Base-by-base conservation (phyloP, 2,888 invertebrate species). In the Brachyopa scutellaris region DNA sequence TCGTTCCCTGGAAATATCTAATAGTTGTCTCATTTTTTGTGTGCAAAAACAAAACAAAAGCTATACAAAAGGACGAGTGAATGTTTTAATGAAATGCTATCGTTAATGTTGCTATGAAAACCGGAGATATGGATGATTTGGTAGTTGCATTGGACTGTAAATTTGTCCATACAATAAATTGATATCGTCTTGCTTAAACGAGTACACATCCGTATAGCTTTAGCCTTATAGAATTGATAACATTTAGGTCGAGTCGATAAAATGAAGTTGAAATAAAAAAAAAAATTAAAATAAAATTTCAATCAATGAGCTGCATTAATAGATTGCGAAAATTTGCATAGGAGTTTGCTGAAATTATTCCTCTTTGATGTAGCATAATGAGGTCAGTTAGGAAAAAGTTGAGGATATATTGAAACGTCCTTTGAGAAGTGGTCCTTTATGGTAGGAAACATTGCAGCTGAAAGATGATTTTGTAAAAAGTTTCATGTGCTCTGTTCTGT, bases 271-370 rank as follows among this genome's bases (percentile, higher is more conserved):
- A 36, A 6, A 36, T 7, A 23, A 21, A 51, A 49, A 40, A 15
- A 21, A 21, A 21, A 23, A 49, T 29, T 51, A 51, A 49, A 40
- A 15, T 11, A 21, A 21, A 23, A 49, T 29, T 51, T 19, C n/a
- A n/a, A 49, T 53, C 40, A 21, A 53, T 31, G 13, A 29, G 13
- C 8, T 53, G 66, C 31, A 40, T 66, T 53, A 31, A 66, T 66
- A 31, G 66, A 66, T 66, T 51, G 31, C 31, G 31, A 2, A 53
- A 66, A 53, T 66, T 42, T 66, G 40, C 53, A 49, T 42, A 21
- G 11, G 29, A 42, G n/a, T 59, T 42, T 33, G 26, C 7, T 36
- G 26, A 29, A 57, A 40, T 36, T 49, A n/a, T 38, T 29, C 8
- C 11, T 17, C 7, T 49, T 7, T 2, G 15, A n/a, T 33, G 17